Conservation (phyloP, 2,797 vertebrate species). For the Parotocinclus haroldoi region DNA sequence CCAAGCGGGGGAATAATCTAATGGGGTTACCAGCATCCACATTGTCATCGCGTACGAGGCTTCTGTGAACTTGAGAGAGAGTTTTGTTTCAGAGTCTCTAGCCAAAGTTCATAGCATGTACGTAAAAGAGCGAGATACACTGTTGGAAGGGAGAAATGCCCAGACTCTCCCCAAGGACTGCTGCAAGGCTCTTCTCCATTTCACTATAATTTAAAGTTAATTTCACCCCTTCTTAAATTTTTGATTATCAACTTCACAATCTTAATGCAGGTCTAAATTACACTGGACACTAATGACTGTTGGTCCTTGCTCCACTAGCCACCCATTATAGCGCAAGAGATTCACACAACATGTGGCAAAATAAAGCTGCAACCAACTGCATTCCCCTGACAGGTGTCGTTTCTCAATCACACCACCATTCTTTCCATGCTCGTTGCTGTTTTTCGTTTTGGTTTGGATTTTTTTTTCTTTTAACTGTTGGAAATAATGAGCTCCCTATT, state of each 20-base stretch:
- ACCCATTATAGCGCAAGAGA: constrained; percentile 56
- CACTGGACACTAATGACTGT: not conserved
- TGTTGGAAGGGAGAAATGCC: constrained; percentile 9
- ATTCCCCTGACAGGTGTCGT: constrained; percentile 60
- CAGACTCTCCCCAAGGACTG: constrained; percentile 1
- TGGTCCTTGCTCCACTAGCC: not conserved
- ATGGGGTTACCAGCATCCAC: constrained; percentile 33
- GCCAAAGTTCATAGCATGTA: constrained; percentile 42
- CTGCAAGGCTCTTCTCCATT: constrained; percentile 71
- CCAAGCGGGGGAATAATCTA: constrained; percentile 45
- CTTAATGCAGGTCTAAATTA: constrained; percentile 91
- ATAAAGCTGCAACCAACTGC: constrained; percentile 59
- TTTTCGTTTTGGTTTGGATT: too few species aligned
- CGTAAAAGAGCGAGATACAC: constrained; percentile 15
- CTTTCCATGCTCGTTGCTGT: constrained; percentile 55
- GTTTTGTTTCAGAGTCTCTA: constrained; percentile 55
- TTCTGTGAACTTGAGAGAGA: constrained; percentile 29
- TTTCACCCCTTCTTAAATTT: constrained; percentile 77
- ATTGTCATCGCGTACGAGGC: constrained; percentile 30
- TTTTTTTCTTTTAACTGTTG: constrained; percentile 44
- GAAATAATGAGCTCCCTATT: constrained; percentile 26
- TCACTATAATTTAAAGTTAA: constrained; percentile 82
- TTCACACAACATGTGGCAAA: constrained; percentile 84
- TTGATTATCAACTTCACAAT: constrained; percentile 88
- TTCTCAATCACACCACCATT: constrained; percentile 73